Percentiles rank a stretch among this genome's conserved stretches.
phyloP scores from a whole-genome alignment of 35 echinoderm and acorn worm genomes.

The Antedon bifida region DNA sequence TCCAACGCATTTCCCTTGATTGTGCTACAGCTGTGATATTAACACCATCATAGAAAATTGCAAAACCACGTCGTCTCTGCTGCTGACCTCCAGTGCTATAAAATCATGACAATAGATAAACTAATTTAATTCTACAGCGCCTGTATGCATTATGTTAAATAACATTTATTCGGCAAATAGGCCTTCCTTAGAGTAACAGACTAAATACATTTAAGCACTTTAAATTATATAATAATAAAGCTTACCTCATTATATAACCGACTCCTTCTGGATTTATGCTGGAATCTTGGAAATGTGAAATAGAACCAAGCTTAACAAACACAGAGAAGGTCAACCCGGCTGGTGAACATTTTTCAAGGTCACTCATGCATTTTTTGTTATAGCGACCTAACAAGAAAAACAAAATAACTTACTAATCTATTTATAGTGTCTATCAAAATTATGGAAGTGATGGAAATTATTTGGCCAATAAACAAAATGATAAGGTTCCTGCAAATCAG shows the following conservation, averaged over 20 bases:
- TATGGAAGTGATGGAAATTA: too few species aligned
- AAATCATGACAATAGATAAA: not conserved
- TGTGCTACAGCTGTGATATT: conserved; percentile 11
- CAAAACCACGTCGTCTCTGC: conserved; percentile 20
- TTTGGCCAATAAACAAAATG: too few species aligned
- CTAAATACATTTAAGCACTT: too few species aligned
- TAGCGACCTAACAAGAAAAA: conserved; percentile 26
- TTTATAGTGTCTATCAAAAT: too few species aligned
- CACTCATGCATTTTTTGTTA: conserved; percentile 50
- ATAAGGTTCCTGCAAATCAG: too few species aligned
- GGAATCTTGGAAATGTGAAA: conserved; percentile 40
- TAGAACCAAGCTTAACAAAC: conserved; percentile 36
- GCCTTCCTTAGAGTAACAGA: too few species aligned
- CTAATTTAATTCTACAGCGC: not conserved
- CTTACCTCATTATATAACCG: conserved; percentile 43
- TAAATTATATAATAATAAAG: too few species aligned
- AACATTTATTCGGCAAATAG: too few species aligned
- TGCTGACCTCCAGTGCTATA: conserved; percentile 67
- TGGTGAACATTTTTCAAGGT: conserved; percentile 32
- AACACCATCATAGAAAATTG: conserved; percentile 25
- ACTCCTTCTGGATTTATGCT: conserved; percentile 45
- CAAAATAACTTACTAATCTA: not conserved
- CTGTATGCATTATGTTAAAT: too few species aligned
- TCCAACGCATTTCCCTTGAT: not conserved
- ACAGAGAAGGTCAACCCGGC: conserved; percentile 60